Percentiles rank a stretch among this genome's conserved stretches.
Evolutionary conservation across 2,797 vertebrate genomes (phyloP).

Genomic region (Myotis vivesi): DNA sequence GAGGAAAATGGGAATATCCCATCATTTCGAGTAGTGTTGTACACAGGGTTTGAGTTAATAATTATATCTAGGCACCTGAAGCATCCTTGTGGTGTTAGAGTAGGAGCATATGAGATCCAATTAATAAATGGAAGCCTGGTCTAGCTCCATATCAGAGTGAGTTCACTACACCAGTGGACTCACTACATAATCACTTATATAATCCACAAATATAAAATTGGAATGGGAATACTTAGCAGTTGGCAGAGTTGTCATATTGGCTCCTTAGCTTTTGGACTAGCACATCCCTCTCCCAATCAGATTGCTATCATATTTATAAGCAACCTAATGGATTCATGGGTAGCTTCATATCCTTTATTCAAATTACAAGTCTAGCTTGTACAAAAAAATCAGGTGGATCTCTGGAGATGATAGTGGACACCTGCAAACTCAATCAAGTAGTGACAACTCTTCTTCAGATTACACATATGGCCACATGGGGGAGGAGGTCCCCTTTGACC

Average conservation of each 20-base stretch:
- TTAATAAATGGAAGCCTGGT: not conserved
- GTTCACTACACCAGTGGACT: not conserved
- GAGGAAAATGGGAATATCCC: not conserved
- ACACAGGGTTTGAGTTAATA: not conserved
- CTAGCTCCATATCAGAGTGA: not conserved
- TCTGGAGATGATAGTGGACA: not conserved
- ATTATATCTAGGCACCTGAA: not conserved
- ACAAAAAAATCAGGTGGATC: too few species aligned
- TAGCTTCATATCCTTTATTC: not conserved
- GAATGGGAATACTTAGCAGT: not conserved
- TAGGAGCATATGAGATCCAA: not conserved
- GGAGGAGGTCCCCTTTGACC: not conserved
- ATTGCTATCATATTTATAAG: not conserved
- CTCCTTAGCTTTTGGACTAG: not conserved
- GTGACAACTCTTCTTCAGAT: not conserved
- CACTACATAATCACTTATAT: not conserved
- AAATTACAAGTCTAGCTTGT: not conserved
- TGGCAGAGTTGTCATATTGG: not conserved
- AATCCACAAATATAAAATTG: constrained; percentile 4
- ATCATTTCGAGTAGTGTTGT: not conserved
- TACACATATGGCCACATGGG: not conserved
- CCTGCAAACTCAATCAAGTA: not conserved
- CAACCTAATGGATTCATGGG: not conserved
- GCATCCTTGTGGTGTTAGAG: not conserved
- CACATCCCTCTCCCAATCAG: not conserved